Percentiles rank a stretch among this genome's conserved stretches.
Evolutionary conservation across 2,888 invertebrate species (phyloP).

Genomic region (Colletes collaris): DNA sequence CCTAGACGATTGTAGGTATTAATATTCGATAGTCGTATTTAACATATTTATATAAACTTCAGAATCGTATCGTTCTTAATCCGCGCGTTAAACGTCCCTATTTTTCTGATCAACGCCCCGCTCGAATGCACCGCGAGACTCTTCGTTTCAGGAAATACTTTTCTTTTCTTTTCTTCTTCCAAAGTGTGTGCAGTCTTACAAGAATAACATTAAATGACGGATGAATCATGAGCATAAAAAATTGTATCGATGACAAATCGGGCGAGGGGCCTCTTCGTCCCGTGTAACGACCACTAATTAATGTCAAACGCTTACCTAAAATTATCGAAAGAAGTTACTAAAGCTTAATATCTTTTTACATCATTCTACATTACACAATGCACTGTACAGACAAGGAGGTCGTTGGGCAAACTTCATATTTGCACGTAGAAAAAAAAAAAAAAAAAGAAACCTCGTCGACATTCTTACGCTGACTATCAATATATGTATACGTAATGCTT

Average conservation of each 20-base stretch:
- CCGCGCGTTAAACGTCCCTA: slow-evolving; percentile 1
- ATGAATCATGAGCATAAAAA: slow-evolving; percentile 10
- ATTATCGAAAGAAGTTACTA: slow-evolving; percentile 2
- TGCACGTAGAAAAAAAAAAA: neutral
- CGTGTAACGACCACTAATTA: neutral
- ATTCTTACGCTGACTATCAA: neutral
- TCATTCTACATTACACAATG: slow-evolving; percentile 4
- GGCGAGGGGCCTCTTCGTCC: neutral
- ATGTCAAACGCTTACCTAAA: slow-evolving; percentile 4
- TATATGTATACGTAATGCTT: neutral
- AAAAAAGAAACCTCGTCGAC: neutral
- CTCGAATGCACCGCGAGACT: neutral
- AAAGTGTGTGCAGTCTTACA: slow-evolving; percentile 21
- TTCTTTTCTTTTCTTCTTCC: neutral
- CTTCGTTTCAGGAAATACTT: neutral
- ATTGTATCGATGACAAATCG: neutral
- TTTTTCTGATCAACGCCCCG: neutral
- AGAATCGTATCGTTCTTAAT: slow-evolving; percentile 6
- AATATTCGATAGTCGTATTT: neutral
- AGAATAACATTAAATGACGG: slow-evolving; percentile 7
- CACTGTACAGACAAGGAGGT: slow-evolving; percentile 14
- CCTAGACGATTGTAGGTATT: slow-evolving; percentile 24
- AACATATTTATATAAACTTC: slow-evolving; percentile 16
- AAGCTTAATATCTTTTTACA: slow-evolving; percentile 7
- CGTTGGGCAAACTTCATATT: neutral